A percentile compares a stretch with the other conserved stretches of the same genome.
Evolutionary conservation across 2,113 vertebrate genomes (phyloP).

Genomic region (Picathartes gymnocephalus): DNA sequence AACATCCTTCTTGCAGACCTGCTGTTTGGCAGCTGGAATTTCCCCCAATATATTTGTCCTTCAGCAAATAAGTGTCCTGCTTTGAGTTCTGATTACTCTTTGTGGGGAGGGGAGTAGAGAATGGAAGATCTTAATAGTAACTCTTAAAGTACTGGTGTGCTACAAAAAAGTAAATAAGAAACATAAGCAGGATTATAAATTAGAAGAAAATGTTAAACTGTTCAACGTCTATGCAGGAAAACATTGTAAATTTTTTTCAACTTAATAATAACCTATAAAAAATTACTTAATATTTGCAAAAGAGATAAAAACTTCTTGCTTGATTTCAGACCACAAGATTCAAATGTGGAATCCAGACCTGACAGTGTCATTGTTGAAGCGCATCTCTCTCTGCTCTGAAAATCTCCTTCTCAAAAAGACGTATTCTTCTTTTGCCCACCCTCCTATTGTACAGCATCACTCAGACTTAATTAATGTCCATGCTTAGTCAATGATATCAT

Average conservation of each 20-base stretch:
- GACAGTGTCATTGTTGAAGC: neutral
- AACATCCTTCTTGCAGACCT: neutral
- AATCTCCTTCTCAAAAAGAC: neutral
- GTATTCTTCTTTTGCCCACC: accelerated
- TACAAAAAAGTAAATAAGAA: neutral
- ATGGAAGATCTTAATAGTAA: neutral
- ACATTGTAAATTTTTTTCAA: neutral
- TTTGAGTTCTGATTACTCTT: neutral
- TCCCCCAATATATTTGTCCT: neutral
- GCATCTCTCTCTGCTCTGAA: neutral
- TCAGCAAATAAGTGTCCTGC: neutral
- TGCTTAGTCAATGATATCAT: neutral
- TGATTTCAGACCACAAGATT: neutral
- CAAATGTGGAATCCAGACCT: neutral
- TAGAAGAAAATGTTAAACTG: neutral
- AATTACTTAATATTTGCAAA: neutral
- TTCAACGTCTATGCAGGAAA: neutral
- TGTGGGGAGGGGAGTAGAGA: neutral
- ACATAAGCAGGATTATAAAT: neutral
- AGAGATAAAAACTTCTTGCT: neutral
- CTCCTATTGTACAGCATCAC: neutral
- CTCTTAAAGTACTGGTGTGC: neutral
- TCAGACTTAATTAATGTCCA: neutral
- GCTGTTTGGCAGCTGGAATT: neutral
- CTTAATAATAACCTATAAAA: neutral